Evolutionary conservation across 2,797 vertebrate species (phyloP).

Genomic region (Megaceryle alcyon): DNA sequence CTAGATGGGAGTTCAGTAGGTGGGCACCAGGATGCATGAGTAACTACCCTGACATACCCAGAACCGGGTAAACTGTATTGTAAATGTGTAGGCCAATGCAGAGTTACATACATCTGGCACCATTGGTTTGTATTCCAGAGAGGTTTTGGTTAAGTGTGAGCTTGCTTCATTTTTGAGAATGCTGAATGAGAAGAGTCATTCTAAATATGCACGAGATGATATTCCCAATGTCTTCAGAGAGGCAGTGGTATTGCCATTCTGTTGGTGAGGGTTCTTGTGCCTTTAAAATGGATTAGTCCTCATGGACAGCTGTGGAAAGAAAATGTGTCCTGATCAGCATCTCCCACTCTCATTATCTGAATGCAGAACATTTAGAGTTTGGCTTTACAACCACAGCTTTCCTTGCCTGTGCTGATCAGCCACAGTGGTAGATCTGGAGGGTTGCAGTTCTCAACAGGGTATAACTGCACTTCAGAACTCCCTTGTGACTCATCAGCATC

Average conservation of each 20-base stretch:
- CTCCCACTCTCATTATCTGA: rapidly evolving
- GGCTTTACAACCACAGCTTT: background rate
- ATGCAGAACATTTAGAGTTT: background rate
- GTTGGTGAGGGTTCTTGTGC: background rate
- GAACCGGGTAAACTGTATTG: background rate
- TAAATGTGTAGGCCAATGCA: background rate
- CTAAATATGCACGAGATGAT: background rate
- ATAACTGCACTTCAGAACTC: background rate
- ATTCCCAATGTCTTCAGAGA: background rate
- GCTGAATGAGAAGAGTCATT: background rate
- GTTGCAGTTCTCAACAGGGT: background rate
- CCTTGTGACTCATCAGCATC: no score
- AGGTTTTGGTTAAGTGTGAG: background rate
- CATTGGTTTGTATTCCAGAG: background rate
- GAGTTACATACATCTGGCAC: background rate
- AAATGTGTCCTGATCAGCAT: background rate
- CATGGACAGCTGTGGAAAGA: background rate
- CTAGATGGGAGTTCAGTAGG: background rate
- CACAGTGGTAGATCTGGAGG: background rate
- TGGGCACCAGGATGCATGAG: background rate
- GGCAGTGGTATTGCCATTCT: background rate
- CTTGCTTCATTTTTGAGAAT: background rate
- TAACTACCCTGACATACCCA: background rate
- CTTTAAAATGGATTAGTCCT: background rate
- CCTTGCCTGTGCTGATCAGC: background rate